These are phyloP conservation scores for Lontra canadensis DNA, from an alignment of 2,113 vertebrate genomes.

Conservation along the genomic window DNA sequence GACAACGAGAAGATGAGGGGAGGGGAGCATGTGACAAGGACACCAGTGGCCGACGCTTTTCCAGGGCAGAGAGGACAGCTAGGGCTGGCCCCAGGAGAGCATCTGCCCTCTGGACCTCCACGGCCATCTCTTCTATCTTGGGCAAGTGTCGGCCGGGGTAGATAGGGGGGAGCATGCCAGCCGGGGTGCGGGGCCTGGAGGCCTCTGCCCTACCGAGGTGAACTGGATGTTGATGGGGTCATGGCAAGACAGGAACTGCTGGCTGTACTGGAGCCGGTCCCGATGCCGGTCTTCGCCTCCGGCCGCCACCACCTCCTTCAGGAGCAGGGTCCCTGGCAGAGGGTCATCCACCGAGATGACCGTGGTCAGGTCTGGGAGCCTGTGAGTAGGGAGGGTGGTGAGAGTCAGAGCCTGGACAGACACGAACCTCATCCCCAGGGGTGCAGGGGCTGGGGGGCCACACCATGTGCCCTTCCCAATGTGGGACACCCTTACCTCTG, in stretches of 20 bases:
- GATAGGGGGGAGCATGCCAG: neutral
- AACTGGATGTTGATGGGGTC: constrained; percentile 98
- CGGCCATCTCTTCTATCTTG: neutral
- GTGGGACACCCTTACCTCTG: constrained; percentile 84
- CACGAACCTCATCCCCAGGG: neutral
- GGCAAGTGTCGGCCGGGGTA: neutral
- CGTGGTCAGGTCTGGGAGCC: constrained; percentile 90
- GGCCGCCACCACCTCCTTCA: constrained; percentile 91
- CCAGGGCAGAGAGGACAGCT: neutral
- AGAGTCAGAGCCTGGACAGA: neutral
- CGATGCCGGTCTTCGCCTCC: constrained; percentile 82
- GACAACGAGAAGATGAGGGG: neutral
- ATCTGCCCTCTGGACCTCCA: neutral
- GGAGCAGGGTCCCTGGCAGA: constrained; percentile 88
- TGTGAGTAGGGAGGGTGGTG: constrained; percentile 67
- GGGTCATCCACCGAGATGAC: constrained; percentile 89
- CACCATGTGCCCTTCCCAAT: neutral
- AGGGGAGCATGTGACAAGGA: neutral
- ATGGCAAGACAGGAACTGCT: constrained; percentile 86
- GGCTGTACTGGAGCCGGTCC: constrained; percentile 84
- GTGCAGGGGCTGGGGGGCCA: neutral
- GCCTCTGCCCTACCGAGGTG: constrained; percentile 90
- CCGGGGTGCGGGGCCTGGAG: neutral
- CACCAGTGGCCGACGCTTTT: neutral
- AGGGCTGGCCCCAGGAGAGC: neutral